phyloP scores from a whole-genome alignment of 2,888 invertebrate species.

The Cheilosia soror region DNA sequence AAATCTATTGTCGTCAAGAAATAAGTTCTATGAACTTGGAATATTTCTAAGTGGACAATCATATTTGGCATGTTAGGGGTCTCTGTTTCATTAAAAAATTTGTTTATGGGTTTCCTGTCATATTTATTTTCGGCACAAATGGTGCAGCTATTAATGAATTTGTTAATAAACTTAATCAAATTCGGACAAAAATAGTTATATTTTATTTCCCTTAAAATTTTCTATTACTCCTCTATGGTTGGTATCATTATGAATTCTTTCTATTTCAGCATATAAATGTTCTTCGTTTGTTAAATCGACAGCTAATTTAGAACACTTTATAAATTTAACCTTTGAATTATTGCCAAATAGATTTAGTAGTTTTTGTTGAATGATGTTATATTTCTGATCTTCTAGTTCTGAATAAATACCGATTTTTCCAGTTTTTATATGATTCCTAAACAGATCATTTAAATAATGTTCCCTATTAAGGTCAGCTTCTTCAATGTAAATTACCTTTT shows the following conservation, averaged over 20 bases:
- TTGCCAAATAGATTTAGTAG: not conserved
- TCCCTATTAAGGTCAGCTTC: not conserved
- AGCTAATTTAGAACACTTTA: slow-evolving; percentile 5
- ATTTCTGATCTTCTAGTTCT: not conserved
- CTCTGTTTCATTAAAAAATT: not conserved
- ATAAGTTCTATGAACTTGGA: not conserved
- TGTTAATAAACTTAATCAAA: slow-evolving; percentile 1
- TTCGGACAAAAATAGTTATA: not conserved
- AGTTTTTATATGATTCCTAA: not conserved
- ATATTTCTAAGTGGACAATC: not conserved
- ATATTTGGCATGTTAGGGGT: not conserved
- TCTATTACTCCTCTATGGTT: not conserved
- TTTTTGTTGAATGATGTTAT: not conserved
- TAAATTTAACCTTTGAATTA: slow-evolving; percentile 8
- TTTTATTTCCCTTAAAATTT: slow-evolving; percentile 3
- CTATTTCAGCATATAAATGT: not conserved
- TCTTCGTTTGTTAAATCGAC: not conserved
- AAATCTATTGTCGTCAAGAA: not conserved
- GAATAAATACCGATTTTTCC: not conserved
- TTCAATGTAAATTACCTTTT: not conserved
- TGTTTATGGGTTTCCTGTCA: not conserved
- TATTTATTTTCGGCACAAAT: not conserved
- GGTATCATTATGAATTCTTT: not conserved
- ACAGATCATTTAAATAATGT: slow-evolving; percentile 1
- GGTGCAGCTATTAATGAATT: not conserved